phyloP scores from a whole-genome alignment of 37 sponge, comb jelly and placozoan species.

The Cladorhizidae sp. region DNA sequence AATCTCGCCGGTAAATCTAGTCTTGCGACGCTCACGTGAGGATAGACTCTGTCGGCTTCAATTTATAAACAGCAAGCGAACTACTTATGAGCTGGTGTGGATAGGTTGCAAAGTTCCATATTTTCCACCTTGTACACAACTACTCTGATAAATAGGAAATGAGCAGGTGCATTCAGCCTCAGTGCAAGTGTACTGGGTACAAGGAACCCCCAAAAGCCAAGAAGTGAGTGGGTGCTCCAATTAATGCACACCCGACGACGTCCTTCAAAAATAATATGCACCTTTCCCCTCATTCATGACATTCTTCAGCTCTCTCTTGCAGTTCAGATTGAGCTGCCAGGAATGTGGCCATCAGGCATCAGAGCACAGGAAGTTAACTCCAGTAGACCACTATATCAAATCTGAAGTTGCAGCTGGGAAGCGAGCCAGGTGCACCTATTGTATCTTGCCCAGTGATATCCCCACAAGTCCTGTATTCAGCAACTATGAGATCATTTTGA shows the following conservation, averaged over 20 bases:
- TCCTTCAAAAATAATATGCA: neutral
- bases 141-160: neutral
- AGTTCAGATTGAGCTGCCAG: conserved; percentile 14
- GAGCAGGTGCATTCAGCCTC: conserved; percentile 35
- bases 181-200: conserved; percentile 29
- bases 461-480: conserved; percentile 32
- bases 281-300: neutral
- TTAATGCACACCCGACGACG: conserved; percentile 9
- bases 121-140: too few relatives aligned
- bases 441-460: conserved; percentile 14
- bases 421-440: conserved; percentile 7
- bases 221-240: conserved; percentile 20
- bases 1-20: too few relatives aligned
- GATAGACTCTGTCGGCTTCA: neutral
- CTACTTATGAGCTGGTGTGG: too few relatives aligned
- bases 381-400: conserved; percentile 27
- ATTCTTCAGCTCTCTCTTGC: conserved; percentile 18
- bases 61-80: too few relatives aligned
- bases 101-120: too few relatives aligned
- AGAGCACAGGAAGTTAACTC: conserved; percentile 44
- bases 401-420: conserved; percentile 12
- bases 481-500: conserved; percentile 27
- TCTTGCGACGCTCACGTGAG: neutral
- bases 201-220: conserved; percentile 17
- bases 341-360: conserved; percentile 35